A percentile compares a stretch with the other conserved stretches of the same genome.
phyloP scores from a whole-genome alignment of 2,797 vertebrate species.

The Lepilemur septentrionalis region DNA sequence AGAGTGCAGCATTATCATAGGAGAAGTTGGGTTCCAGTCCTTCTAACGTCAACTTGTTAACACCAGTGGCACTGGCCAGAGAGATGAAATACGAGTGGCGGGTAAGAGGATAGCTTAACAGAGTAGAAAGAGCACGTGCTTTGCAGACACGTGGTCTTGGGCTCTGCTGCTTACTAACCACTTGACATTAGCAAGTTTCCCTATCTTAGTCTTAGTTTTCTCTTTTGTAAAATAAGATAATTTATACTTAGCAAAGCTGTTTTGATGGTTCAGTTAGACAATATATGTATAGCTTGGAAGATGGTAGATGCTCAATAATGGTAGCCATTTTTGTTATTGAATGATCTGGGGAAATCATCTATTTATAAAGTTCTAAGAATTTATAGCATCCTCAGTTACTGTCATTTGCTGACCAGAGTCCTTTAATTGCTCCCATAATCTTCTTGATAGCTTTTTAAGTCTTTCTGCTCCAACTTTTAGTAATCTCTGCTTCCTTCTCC shows the following conservation, averaged over 20 bases:
- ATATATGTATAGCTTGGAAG: not conserved
- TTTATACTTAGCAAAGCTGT: not conserved
- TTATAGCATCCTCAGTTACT: not conserved
- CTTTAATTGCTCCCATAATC: not conserved
- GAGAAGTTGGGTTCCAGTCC: not conserved
- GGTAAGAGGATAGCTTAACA: not conserved
- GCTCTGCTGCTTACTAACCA: not conserved
- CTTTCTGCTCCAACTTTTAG: not conserved
- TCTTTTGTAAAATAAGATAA: not conserved
- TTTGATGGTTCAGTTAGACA: not conserved
- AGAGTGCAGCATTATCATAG: not conserved
- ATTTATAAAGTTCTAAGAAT: not conserved
- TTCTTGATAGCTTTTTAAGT: not conserved
- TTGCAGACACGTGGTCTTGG: no score
- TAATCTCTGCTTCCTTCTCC: not conserved
- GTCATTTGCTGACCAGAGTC: not conserved
- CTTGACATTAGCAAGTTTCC: not conserved
- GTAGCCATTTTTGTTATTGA: not conserved
- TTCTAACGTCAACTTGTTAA: not conserved
- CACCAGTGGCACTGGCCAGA: no score
- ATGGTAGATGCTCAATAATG: not conserved
- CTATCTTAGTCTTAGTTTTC: not conserved
- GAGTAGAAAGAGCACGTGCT: accelerated
- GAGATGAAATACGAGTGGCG: no score
- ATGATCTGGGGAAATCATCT: not conserved